Evolutionary conservation across 2,797 vertebrate genomes (phyloP).

Genomic region (Scolopax rusticola): DNA sequence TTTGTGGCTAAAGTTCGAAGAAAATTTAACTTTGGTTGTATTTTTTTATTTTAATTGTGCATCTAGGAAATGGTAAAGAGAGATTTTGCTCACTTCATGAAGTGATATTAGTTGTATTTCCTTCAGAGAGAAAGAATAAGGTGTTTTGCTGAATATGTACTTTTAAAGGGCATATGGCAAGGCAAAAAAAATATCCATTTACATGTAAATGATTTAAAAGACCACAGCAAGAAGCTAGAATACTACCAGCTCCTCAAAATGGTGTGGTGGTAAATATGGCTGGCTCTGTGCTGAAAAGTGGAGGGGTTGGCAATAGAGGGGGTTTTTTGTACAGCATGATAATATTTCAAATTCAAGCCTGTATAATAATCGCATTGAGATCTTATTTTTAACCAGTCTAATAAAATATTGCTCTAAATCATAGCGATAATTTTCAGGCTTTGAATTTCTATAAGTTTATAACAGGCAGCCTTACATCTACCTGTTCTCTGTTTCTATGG

Average conservation of each 20-base stretch:
- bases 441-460: not conserved
- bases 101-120: conserved; percentile 63
- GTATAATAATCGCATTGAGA: conserved; percentile 45
- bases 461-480: not conserved
- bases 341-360: conserved; percentile 55
- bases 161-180: conserved; percentile 51
- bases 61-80: conserved; percentile 23
- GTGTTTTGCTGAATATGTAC: conserved; percentile 44
- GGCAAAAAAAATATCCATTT: conserved; percentile 61
- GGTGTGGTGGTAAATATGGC: conserved; percentile 23
- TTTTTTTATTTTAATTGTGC: conserved; percentile 59
- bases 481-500: not conserved
- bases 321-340: conserved; percentile 26
- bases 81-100: conserved; percentile 62
- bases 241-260: conserved; percentile 21
- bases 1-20: not conserved
- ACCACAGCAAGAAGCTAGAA: conserved; percentile 27
- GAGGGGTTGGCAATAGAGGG: not conserved
- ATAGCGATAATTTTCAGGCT: conserved; percentile 40
- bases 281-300: conserved; percentile 12
- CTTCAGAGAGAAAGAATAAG: conserved; percentile 3
- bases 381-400: conserved; percentile 59
- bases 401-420: conserved; percentile 51
- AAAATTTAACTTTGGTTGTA: conserved; percentile 26
- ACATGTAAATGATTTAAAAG: conserved; percentile 44